Base-by-base conservation (phyloP, 2,888 invertebrate species). In the Anorthoa munda region DNA sequence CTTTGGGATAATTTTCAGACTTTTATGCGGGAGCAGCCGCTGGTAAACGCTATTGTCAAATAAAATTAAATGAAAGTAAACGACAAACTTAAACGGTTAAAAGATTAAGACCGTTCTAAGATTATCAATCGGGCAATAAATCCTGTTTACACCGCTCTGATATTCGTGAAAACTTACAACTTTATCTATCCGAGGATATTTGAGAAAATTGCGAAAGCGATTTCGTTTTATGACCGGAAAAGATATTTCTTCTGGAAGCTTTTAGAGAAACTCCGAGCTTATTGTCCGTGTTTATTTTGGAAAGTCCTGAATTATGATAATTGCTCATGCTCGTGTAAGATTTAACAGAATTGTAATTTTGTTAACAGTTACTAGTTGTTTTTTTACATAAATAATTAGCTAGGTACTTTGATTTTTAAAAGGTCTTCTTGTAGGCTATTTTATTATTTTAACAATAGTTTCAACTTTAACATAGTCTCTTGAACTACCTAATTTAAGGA, bases 141-240 rank as follows among this genome's bases (percentile, higher is more conserved):
- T 75, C 4, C 59, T 66, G 58, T 67, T 69, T 66, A 65, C 66
- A 66, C 55, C n/a, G 46, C 66, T 39, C 21, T 39, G 46, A 66
- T 63, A 77, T 82, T 72, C 56, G 18, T 75, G 71, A 64, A 79
- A 85, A 83, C 72, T 56, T 74, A 60, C 53, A 69, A 64, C 74
- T 82, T 79, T 79, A 77, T 84, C 75, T 72, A 50, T 75, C 60
- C 61, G n/a, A 73, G 77, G 70, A 77, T 78, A 78, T 78, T 87
- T 77, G 77, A 65, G 79, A 75, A 77, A 83, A 87, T 82, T 82
- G 81, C 78, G 63, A 75, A 75, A 83, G 74, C 74, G 75, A 80
- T 86, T 76, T 68, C 59, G 64, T 83, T 86, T 86, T 87, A 85
- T 66, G 74, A 65, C 74, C 77, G 86, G 87, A 86, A 86, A 77